Conservation (phyloP, 2,113 vertebrate species). For the Proterorhinus semilunaris region DNA sequence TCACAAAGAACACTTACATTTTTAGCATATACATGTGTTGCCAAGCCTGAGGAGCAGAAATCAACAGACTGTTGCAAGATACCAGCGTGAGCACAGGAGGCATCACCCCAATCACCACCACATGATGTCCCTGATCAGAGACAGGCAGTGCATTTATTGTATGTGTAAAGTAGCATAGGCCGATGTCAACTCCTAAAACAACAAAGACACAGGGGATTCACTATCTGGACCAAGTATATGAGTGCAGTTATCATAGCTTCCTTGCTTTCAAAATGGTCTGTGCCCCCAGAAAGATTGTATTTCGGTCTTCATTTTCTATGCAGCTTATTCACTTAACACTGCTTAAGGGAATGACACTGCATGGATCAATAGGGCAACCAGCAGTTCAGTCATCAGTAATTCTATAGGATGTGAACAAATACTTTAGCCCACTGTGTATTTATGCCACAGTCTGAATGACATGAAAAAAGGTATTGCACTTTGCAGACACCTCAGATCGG, state of each 20-base stretch:
- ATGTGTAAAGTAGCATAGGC: background rate
- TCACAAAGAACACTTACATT: conserved; percentile 34
- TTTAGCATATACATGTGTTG: conserved; percentile 24
- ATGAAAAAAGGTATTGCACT: background rate
- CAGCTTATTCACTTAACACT: background rate
- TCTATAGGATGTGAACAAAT: background rate
- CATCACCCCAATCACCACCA: conserved; percentile 38
- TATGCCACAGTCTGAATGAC: background rate
- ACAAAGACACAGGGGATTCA: background rate
- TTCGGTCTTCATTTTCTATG: too few species aligned
- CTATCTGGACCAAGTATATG: background rate
- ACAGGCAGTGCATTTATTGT: background rate
- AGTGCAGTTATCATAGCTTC: too few species aligned
- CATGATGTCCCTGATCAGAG: conserved; percentile 1
- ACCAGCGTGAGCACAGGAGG: conserved; percentile 44
- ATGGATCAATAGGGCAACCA: background rate
- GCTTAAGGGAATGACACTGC: background rate
- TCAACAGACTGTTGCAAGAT: conserved; percentile 39
- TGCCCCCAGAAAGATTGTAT: too few species aligned
- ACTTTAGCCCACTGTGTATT: background rate
- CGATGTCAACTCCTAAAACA: background rate
- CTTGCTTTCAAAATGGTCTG: background rate
- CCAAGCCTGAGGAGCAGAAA: conserved; percentile 38
- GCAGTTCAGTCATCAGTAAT: background rate
- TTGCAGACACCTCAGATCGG: too few species aligned